phyloP scores from a whole-genome alignment of 2,888 invertebrate genomes.

The Trypoxylon attenuatum region DNA sequence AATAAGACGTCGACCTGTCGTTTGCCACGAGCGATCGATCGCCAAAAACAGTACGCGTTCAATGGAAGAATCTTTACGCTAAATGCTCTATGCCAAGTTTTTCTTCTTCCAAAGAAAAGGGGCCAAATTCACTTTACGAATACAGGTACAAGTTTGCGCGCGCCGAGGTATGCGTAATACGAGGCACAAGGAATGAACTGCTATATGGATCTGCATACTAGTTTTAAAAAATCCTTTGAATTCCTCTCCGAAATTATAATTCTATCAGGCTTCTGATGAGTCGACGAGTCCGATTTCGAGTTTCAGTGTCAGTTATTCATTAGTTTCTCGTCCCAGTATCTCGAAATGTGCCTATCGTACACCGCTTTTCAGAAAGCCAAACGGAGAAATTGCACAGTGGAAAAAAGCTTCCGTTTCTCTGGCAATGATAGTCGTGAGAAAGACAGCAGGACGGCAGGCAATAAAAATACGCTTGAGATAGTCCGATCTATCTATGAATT shows the following conservation, averaged over 20 bases:
- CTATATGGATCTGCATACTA: conserved; percentile 26
- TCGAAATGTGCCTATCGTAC: conserved; percentile 50
- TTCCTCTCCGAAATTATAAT: no score
- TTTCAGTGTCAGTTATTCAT: no score
- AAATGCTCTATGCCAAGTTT: conserved; percentile 44
- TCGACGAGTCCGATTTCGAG: no score
- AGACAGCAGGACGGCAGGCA: conserved; percentile 18
- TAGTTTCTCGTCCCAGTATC: no score
- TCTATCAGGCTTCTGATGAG: no score
- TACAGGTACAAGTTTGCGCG: conserved; percentile 10
- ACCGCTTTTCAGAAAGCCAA: conserved; percentile 31
- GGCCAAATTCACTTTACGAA: conserved; percentile 48
- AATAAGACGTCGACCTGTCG: conserved; percentile 1
- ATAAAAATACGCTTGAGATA: background rate
- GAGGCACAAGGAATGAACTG: conserved; percentile 12
- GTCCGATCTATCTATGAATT: background rate
- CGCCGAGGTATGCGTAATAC: conserved; percentile 4
- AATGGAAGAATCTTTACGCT: conserved; percentile 24
- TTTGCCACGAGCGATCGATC: conserved; percentile 4
- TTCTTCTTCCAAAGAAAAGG: conserved; percentile 58
- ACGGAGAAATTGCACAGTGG: conserved; percentile 10
- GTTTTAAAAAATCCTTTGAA: no score
- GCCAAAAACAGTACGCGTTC: conserved; percentile 7
- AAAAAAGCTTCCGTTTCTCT: conserved; percentile 11
- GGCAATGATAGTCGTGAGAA: conserved; percentile 17